Evolutionary conservation across 1,140 invertebrate genomes (phyloP).

Genomic region (Medauroidea extradentata): DNA sequence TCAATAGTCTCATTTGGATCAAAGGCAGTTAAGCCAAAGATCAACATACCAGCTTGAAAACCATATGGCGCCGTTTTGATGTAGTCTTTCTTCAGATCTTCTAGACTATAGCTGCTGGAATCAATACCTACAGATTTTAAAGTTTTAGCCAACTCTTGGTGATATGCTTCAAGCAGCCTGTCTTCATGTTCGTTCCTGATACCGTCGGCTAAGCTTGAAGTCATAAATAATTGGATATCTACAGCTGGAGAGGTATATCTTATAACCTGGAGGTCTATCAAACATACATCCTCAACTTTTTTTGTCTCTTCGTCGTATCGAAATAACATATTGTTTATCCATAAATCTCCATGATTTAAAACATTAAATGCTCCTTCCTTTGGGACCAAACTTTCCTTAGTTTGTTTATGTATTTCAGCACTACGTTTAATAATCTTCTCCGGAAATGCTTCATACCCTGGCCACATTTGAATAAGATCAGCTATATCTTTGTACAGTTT

Average conservation of each 20-base stretch:
- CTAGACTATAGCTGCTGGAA: slow-evolving; percentile 39
- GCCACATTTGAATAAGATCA: neutral
- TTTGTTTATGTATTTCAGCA: neutral
- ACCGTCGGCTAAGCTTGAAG: slow-evolving; percentile 44
- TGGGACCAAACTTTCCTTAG: neutral
- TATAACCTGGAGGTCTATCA: slow-evolving; percentile 41
- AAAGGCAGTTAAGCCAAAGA: slow-evolving; percentile 32
- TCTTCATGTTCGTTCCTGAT: slow-evolving; percentile 39
- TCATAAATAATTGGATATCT: slow-evolving; percentile 55
- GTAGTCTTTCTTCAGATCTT: slow-evolving; percentile 36
- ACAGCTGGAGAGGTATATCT: slow-evolving; percentile 47
- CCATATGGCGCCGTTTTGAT: slow-evolving; percentile 31
- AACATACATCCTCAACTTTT: slow-evolving; percentile 23
- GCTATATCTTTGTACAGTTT: neutral
- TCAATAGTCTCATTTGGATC: slow-evolving; percentile 21
- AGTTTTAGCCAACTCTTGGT: slow-evolving; percentile 29
- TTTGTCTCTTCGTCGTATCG: slow-evolving; percentile 22
- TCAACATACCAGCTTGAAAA: slow-evolving; percentile 26
- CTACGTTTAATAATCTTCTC: neutral
- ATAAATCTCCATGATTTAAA: slow-evolving; percentile 50
- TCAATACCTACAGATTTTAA: slow-evolving; percentile 40
- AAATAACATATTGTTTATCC: slow-evolving; percentile 54
- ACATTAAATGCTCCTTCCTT: slow-evolving; percentile 23
- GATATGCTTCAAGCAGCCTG: slow-evolving; percentile 42
- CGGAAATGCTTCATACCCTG: neutral